Conservation (phyloP, 2,113 vertebrate species). For the Scytalopus superciliaris region DNA sequence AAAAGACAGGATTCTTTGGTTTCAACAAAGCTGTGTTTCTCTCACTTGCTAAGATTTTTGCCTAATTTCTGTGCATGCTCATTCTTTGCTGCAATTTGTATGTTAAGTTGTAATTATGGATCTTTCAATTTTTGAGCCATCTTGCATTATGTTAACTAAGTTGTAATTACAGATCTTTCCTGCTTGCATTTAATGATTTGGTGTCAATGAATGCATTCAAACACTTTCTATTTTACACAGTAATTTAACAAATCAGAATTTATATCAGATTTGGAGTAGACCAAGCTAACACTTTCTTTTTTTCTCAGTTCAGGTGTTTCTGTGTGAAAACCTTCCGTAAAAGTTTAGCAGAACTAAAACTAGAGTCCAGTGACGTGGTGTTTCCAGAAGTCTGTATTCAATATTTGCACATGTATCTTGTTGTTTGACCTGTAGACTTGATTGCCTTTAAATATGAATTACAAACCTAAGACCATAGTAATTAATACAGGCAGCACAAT, state of each 20-base stretch:
- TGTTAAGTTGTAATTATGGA: neutral
- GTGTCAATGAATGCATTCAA: neutral
- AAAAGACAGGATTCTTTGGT: neutral
- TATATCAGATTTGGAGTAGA: neutral
- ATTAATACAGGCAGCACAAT: neutral
- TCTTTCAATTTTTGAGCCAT: neutral
- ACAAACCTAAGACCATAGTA: neutral
- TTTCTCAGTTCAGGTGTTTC: neutral
- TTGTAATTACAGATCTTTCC: neutral
- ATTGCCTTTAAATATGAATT: neutral
- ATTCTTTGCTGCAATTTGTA: neutral
- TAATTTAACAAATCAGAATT: neutral
- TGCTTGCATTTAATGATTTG: neutral
- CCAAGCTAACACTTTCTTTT: neutral
- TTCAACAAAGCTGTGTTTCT: neutral
- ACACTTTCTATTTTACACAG: neutral
- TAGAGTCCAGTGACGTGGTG: neutral
- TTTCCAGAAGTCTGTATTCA: neutral
- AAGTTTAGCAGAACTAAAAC: neutral
- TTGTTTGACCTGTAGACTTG: neutral
- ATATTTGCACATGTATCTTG: neutral
- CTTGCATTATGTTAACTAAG: neutral
- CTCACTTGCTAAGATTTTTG: neutral
- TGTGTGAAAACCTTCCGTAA: neutral
- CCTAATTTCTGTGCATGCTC: neutral